Evolutionary conservation across 2,888 invertebrate genomes (phyloP).

Genomic region (Perizoma affinitatum): DNA sequence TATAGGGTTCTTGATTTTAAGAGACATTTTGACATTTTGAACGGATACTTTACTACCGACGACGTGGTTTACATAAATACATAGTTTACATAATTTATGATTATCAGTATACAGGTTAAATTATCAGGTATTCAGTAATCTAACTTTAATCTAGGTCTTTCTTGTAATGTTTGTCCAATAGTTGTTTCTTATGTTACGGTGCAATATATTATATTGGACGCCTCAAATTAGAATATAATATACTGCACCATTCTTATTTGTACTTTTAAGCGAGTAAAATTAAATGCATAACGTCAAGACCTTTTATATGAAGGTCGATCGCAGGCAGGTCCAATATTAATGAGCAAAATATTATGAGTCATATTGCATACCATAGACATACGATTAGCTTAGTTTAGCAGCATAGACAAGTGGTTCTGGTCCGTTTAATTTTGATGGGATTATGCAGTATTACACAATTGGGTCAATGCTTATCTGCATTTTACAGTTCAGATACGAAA

Average conservation of each 20-base stretch:
- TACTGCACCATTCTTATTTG: too few relatives aligned
- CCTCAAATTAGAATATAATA: too few relatives aligned
- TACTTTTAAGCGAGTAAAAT: neutral
- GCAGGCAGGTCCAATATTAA: slow-evolving; percentile 37
- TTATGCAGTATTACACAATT: slow-evolving; percentile 47
- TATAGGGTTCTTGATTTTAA: slow-evolving; percentile 27
- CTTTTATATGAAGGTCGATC: slow-evolving; percentile 44
- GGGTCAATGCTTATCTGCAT: slow-evolving; percentile 49
- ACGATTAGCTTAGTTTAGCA: neutral
- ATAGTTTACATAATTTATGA: too few relatives aligned
- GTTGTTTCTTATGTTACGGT: too few relatives aligned
- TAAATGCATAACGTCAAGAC: slow-evolving; percentile 36
- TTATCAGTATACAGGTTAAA: too few relatives aligned
- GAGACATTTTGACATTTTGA: slow-evolving; percentile 10
- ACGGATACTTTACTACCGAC: slow-evolving; percentile 2
- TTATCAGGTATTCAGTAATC: slow-evolving; percentile 5
- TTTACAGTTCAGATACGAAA: slow-evolving; percentile 44
- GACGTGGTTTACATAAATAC: neutral
- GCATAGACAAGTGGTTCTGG: slow-evolving; percentile 14
- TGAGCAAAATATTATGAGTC: slow-evolving; percentile 19
- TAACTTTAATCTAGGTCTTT: slow-evolving; percentile 1
- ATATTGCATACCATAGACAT: slow-evolving; percentile 11
- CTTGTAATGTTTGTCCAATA: too few relatives aligned
- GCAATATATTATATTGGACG: too few relatives aligned
- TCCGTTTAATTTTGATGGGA: slow-evolving; percentile 34